These are phyloP conservation scores for Xerus rutilus DNA, from an alignment of 2,797 vertebrate genomes.

Conservation along the genomic window DNA sequence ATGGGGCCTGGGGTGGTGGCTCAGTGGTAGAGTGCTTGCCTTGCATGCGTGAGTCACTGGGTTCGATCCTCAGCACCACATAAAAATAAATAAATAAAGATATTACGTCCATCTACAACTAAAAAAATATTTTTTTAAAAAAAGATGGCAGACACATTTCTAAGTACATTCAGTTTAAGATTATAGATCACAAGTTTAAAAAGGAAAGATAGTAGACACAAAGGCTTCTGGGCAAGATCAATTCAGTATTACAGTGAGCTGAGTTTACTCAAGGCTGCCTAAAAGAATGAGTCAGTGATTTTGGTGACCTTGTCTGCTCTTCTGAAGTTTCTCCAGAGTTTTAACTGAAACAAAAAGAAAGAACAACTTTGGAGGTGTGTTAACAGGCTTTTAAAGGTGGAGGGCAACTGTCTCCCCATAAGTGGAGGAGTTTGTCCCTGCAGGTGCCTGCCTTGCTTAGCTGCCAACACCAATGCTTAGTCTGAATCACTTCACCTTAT, in stretches of 20 bases:
- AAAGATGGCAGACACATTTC: too few relatives aligned
- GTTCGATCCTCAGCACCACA: too few relatives aligned
- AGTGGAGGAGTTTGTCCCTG: too few relatives aligned
- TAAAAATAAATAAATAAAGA: too few relatives aligned
- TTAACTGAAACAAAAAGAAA: background rate
- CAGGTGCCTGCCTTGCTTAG: too few relatives aligned
- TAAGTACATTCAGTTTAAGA: background rate
- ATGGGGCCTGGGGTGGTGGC: too few relatives aligned
- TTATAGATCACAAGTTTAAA: background rate
- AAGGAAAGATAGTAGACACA: background rate
- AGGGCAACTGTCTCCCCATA: too few relatives aligned
- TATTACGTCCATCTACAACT: too few relatives aligned
- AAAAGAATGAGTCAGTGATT: background rate
- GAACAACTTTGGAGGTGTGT: background rate
- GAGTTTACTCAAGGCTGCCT: background rate
- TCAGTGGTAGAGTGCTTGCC: too few relatives aligned
- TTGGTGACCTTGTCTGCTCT: background rate
- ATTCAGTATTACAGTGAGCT: background rate
- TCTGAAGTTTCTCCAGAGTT: background rate
- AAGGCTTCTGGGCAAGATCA: background rate
- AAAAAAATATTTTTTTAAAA: too few relatives aligned
- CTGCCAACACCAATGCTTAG: too few relatives aligned
- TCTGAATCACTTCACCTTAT: background rate
- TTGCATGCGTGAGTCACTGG: too few relatives aligned
- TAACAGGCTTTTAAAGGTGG: background rate